These are phyloP conservation scores for Hipparchia sbordonii DNA, from an alignment of 2,888 invertebrate genomes.

Conservation along the genomic window DNA sequence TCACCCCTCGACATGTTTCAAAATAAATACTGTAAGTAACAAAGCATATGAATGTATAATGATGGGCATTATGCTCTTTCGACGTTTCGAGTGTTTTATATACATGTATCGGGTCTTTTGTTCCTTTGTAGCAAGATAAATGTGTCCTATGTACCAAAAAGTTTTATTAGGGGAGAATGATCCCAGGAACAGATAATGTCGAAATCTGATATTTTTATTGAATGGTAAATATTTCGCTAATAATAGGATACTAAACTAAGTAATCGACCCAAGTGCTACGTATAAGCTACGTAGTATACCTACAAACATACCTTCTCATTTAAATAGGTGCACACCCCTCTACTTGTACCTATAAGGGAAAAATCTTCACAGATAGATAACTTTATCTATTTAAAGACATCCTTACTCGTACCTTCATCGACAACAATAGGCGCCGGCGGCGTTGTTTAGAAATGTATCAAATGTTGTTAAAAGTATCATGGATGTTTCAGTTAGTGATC, in stretches of 20 bases:
- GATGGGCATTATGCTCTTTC: constrained; percentile 78
- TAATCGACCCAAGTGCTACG: background rate
- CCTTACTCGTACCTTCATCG: constrained; percentile 16
- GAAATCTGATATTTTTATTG: constrained; percentile 77
- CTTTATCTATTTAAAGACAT: constrained; percentile 23
- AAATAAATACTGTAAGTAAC: constrained; percentile 82
- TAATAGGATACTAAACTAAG: constrained; percentile 51
- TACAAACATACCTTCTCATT: background rate
- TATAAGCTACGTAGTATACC: background rate
- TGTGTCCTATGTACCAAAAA: constrained; percentile 60
- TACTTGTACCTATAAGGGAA: background rate
- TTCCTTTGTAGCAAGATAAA: constrained; percentile 75
- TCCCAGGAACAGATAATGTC: constrained; percentile 70
- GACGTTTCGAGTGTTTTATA: constrained; percentile 80
- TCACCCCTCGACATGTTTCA: constrained; percentile 75
- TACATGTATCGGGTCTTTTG: constrained; percentile 75
- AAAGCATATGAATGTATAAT: constrained; percentile 82
- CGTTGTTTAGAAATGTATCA: constrained; percentile 54
- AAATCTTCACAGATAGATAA: background rate
- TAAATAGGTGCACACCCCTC: background rate
- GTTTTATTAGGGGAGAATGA: constrained; percentile 67
- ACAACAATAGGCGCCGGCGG: constrained; percentile 44
- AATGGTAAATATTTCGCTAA: constrained; percentile 60
- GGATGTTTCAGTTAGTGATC: constrained; percentile 45
- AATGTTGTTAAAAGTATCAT: constrained; percentile 57